Evolutionary conservation across 1,140 invertebrate genomes (phyloP).

Genomic region (Triops cancriformis): DNA sequence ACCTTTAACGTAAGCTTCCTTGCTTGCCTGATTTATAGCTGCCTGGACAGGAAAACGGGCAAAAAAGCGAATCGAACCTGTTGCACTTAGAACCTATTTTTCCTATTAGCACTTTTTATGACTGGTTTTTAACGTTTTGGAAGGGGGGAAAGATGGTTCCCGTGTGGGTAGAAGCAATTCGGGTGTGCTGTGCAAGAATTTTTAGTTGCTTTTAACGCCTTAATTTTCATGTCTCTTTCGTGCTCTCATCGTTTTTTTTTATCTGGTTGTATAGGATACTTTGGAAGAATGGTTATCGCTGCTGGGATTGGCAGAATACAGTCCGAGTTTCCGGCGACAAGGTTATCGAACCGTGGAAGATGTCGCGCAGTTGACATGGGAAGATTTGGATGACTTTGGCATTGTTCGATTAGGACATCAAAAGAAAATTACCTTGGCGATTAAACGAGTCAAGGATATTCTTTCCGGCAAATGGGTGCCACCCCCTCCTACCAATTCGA

Average conservation of each 20-base stretch:
- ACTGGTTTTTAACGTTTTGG: background rate
- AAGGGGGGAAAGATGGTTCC: background rate
- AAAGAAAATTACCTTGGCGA: slow-evolving; percentile 94
- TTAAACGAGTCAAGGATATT: slow-evolving; percentile 93
- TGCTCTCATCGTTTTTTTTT: background rate
- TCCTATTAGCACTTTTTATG: background rate
- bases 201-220: background rate
- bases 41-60: background rate
- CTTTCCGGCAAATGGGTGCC: slow-evolving; percentile 70
- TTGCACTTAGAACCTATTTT: background rate
- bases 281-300: slow-evolving; percentile 88
- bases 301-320: slow-evolving; percentile 84
- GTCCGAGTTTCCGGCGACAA: slow-evolving; percentile 74
- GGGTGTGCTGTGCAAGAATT: background rate
- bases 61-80: slow-evolving; percentile 5
- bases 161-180: background rate
- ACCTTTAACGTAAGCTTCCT: slow-evolving; percentile 3
- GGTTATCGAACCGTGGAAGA: slow-evolving; percentile 88
- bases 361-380: slow-evolving; percentile 90
- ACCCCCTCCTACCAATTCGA: slow-evolving; percentile 20
- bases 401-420: slow-evolving; percentile 92
- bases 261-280: slow-evolving; percentile 53
- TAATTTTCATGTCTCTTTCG: background rate
- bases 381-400: slow-evolving; percentile 98
- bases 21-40: slow-evolving; percentile 6